Conservation (phyloP, 2,888 invertebrate genomes). For the Caenorhabditis sp. region DNA sequence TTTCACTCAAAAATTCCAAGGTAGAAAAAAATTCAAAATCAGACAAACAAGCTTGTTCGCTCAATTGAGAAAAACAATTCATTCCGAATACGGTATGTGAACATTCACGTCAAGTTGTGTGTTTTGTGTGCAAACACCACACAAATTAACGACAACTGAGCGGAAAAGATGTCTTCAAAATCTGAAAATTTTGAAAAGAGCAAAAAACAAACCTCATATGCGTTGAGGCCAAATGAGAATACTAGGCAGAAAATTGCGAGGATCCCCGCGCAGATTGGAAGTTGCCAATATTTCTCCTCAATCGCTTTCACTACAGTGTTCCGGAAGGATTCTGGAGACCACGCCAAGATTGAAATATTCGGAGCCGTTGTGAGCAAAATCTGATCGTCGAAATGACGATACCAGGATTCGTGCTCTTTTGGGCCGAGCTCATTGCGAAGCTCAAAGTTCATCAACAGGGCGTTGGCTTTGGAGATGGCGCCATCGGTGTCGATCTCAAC, state of each 20-base stretch:
- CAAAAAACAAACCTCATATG: conserved; percentile 55
- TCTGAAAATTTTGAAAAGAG: no score
- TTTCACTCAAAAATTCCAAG: no score
- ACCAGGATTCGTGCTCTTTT: conserved; percentile 53
- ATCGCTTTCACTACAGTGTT: conserved; percentile 21
- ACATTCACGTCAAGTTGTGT: no score
- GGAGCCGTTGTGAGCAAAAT: conserved; percentile 41
- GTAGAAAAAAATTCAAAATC: no score
- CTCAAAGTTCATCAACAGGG: conserved; percentile 57
- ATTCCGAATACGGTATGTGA: no score
- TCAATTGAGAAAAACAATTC: no score
- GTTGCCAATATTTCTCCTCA: conserved; percentile 29
- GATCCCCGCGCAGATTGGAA: conserved; percentile 4
- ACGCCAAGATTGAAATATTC: conserved; percentile 39
- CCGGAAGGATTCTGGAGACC: conserved; percentile 50
- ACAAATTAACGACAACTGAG: no score
- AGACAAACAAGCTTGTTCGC: no score
- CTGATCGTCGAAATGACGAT: conserved; percentile 54
- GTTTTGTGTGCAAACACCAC: no score
- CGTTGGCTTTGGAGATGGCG: conserved; percentile 56
- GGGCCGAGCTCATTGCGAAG: conserved; percentile 49
- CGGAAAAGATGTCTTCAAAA: no score
- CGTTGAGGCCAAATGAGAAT: conserved; percentile 48
- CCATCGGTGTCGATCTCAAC: conserved; percentile 62
- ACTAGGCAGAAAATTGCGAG: conserved; percentile 6